phyloP scores from a whole-genome alignment of 2,797 vertebrate genomes.

The Brotula barbata region DNA sequence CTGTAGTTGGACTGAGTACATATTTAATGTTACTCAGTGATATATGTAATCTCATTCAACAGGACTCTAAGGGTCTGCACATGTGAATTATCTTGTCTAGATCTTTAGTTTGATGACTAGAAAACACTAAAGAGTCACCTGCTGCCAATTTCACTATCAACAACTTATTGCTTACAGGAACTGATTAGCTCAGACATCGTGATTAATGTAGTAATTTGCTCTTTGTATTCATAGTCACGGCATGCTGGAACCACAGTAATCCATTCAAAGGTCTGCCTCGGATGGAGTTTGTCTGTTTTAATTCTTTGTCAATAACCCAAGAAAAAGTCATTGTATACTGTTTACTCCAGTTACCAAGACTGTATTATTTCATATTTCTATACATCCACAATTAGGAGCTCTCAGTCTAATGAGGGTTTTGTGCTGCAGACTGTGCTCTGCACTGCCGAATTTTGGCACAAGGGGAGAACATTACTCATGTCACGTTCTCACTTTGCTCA shows the following conservation, averaged over 20 bases:
- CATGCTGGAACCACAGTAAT: constrained; percentile 33
- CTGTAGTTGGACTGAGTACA: not conserved
- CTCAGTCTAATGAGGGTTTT: not conserved
- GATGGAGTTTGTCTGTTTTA: constrained; percentile 17
- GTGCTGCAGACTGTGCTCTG: constrained; percentile 14
- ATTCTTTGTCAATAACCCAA: constrained; percentile 10
- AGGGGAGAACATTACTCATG: not conserved
- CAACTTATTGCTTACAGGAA: constrained; percentile 34
- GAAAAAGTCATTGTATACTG: not conserved
- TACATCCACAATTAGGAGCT: not conserved
- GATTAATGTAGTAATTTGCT: constrained; percentile 53
- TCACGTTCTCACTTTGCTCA: constrained; percentile 15
- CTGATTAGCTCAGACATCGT: constrained; percentile 50
- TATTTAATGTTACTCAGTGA: not conserved
- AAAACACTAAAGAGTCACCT: constrained; percentile 38
- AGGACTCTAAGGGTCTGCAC: constrained; percentile 22
- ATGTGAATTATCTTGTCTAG: constrained; percentile 39
- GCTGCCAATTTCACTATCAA: constrained; percentile 55
- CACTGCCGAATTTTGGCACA: not conserved
- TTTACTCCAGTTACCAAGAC: not conserved
- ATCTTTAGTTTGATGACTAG: constrained; percentile 38
- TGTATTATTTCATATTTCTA: not conserved
- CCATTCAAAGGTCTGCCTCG: constrained; percentile 15
- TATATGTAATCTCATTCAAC: constrained; percentile 22
- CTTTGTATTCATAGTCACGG: constrained; percentile 53